Percentiles rank a stretch among this genome's conserved stretches.
Conservation (phyloP, 64 coral and sea anemone genomes). For the Actinia equina region DNA sequence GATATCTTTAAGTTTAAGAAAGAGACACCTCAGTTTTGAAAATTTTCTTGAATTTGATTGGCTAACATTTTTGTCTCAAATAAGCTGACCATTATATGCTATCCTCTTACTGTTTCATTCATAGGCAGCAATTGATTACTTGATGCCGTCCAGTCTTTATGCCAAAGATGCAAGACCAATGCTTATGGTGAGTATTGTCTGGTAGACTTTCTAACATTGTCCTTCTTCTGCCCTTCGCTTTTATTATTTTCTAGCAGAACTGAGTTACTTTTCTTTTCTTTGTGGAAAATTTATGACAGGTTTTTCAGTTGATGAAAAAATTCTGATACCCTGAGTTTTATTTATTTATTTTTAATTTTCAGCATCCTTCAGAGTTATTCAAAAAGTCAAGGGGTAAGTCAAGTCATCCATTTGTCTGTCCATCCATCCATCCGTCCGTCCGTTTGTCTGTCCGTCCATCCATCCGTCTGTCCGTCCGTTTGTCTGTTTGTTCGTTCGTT, state of each 20-base stretch:
- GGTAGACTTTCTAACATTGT: no score
- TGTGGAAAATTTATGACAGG: no score
- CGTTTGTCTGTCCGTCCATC: not conserved
- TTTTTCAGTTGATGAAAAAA: no score
- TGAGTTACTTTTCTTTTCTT: no score
- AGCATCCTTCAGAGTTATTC: not conserved
- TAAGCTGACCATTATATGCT: not conserved
- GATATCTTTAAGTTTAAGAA: no score
- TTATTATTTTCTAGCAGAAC: no score
- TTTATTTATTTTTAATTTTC: not conserved
- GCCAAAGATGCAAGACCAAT: slow-evolving; percentile 74
- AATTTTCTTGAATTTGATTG: no score
- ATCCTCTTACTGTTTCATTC: not conserved
- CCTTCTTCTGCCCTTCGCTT: no score
- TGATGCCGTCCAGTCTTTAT: slow-evolving; percentile 88
- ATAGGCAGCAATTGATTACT: slow-evolving; percentile 79
- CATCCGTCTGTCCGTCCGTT: not conserved
- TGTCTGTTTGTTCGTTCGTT: not conserved
- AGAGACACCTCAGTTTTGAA: no score
- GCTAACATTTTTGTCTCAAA: no score
- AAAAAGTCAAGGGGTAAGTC: not conserved
- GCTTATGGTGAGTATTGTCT: slow-evolving; percentile 40
- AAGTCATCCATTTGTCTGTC: not conserved
- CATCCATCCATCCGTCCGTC: not conserved
- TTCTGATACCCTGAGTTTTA: not conserved